Evolutionary conservation across 2,797 vertebrate species (phyloP), one percentile per base, ranked within the genome.

Genomic region (Neopelma chrysocephalum): DNA sequence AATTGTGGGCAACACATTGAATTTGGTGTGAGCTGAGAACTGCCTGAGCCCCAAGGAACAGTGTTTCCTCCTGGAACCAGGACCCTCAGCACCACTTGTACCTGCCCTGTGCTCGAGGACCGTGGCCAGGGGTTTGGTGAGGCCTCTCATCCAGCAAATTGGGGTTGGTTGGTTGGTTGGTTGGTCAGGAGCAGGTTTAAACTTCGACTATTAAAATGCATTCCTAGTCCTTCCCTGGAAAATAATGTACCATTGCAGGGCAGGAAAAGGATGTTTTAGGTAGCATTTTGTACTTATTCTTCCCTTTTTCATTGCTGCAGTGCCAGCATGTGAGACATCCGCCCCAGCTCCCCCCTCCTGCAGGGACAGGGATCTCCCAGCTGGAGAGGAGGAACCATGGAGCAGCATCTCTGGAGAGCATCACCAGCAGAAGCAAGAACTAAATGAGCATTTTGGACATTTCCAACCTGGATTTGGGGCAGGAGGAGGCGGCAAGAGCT

Each of bases 361-460:
- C 36, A 54, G 38, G 64, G 18, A 27, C 40, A 72, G 65, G 78
- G 11, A 47, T 13, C 7, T 40, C 20, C 57, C 58, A 62, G 22
- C 12, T 0, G 15, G 31, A 1, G 9, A 15, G 38, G 20, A 21
- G 31, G 3, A 81, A 8, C 9, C 36, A 9, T 0, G 0, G 4
- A 31, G 40, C 71, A 36, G 34, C 23, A 27, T 2, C 53, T 82
- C 66, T 81, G 43, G 25, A 69, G 43, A 69, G 29, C 58, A 27
- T 42, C 85, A n/a, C 10, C 8, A 0, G 7, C 2, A 11, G 27
- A 15, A 29, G 5, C 0, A 1, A 54, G 82, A 65, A 13, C 32
- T 15, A 50, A 13, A 7, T 1, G 36, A 18, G 58, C 2, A 1
- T 25, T 62, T 7, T 48, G 43, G 72, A 36, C 17, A 15, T 10